phyloP scores from a whole-genome alignment of 2,888 invertebrate species.

The Latrodectus hesperus region DNA sequence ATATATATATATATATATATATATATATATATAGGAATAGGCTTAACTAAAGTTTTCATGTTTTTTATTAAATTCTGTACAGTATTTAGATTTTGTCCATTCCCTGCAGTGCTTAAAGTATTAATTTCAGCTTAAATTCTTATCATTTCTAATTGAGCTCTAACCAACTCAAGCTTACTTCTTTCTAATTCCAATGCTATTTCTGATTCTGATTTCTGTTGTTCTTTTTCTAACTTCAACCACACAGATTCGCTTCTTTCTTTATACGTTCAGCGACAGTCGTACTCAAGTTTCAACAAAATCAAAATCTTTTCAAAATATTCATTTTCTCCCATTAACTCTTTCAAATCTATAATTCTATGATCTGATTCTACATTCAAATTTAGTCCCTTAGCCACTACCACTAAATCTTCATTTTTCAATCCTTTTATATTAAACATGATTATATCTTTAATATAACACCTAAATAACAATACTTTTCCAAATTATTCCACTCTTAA shows the following conservation, averaged over 20 bases:
- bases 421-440: too few relatives aligned
- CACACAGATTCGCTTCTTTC: too few relatives aligned
- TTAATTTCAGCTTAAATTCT: too few relatives aligned
- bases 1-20: too few relatives aligned
- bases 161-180: not conserved
- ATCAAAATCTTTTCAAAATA: too few relatives aligned
- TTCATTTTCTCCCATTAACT: not conserved
- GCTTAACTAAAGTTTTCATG: slow-evolving; percentile 13
- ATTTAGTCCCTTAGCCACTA: too few relatives aligned
- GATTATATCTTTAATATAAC: too few relatives aligned
- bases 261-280: not conserved
- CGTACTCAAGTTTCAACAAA: not conserved
- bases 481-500: too few relatives aligned
- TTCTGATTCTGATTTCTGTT: not conserved
- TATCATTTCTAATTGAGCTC: not conserved
- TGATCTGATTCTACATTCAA: not conserved
- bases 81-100: not conserved
- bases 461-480: too few relatives aligned
- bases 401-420: too few relatives aligned
- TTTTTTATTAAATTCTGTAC: slow-evolving; percentile 18
- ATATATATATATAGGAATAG: not conserved
- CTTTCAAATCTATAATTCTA: not conserved
- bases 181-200: too few relatives aligned
- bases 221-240: not conserved
- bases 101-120: not conserved